These are phyloP conservation scores for Dissostichus mawsoni DNA, from an alignment of 2,113 vertebrate species.

Conservation along the genomic window DNA sequence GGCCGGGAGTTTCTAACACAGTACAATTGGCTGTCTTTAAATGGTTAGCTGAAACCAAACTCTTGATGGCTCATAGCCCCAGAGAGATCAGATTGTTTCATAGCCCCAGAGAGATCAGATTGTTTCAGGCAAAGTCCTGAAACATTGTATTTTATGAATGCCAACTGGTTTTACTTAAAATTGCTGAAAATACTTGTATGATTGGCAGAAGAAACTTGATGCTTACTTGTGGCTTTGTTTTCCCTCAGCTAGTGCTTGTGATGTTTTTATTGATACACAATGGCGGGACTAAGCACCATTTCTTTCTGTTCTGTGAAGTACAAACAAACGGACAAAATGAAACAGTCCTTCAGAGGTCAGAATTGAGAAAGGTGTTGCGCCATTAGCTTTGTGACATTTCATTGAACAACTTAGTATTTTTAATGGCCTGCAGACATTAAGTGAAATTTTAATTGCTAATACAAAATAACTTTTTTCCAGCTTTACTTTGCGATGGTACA, in stretches of 20 bases:
- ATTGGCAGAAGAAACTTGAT: constrained; percentile 45
- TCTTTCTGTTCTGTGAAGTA: neutral
- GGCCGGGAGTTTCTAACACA: constrained; percentile 36
- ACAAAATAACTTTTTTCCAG: constrained; percentile 1
- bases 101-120: constrained; percentile 34
- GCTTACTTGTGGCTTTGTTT: constrained; percentile 30
- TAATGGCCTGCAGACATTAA: constrained; percentile 35
- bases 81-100: constrained; percentile 42
- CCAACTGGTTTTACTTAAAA: constrained; percentile 54
- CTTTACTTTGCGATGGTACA: neutral
- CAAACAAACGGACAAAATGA: neutral
- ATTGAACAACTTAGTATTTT: constrained; percentile 30
- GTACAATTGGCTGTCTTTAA: constrained; percentile 53
- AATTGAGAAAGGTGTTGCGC: constrained; percentile 36
- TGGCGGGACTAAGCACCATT: neutral
- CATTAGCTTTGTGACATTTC: constrained; percentile 55
- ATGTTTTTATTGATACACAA: constrained; percentile 18
- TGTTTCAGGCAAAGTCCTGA: constrained; percentile 36
- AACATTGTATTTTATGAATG: constrained; percentile 28
- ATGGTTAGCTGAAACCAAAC: constrained; percentile 55
- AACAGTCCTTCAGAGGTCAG: constrained; percentile 44
- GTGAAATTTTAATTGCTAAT: constrained; percentile 23
- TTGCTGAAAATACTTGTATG: constrained; percentile 43
- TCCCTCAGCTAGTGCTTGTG: neutral
- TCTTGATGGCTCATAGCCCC: constrained; percentile 35